A percentile compares a stretch with the other conserved stretches of the same genome.
Conservation (phyloP, 2,888 invertebrate genomes). For the Orchestes rusci region DNA sequence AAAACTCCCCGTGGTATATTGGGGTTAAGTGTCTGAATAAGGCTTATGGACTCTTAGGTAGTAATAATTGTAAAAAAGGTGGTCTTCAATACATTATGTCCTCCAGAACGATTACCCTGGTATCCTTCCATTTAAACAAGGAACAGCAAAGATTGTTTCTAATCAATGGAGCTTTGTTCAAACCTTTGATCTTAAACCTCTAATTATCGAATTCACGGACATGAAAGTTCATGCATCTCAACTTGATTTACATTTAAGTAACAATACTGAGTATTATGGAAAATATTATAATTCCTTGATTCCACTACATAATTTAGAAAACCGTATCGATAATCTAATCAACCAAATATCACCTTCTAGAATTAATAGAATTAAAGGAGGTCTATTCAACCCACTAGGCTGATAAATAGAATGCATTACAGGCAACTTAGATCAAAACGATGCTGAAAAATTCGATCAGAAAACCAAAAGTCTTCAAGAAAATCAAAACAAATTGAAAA, state of each 20-base stretch:
- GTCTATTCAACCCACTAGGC: conserved; percentile 1
- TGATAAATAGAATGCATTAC: neutral
- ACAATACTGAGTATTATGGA: conserved; percentile 1
- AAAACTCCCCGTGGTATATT: no score
- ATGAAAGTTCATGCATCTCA: no score
- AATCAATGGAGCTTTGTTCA: no score
- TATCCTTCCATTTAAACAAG: no score
- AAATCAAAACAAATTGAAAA: conserved; percentile 7
- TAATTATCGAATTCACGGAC: no score
- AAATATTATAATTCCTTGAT: conserved; percentile 1
- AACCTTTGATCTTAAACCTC: no score
- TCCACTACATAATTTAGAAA: neutral
- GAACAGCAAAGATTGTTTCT: no score
- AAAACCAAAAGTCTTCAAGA: neutral
- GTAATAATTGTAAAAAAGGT: no score
- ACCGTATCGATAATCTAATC: neutral
- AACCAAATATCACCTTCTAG: neutral
- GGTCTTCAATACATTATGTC: no score
- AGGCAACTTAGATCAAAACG: conserved; percentile 6
- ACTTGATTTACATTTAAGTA: conserved; percentile 1
- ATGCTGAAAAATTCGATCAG: conserved; percentile 2
- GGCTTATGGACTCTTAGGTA: no score
- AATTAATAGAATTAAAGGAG: conserved; percentile 1
- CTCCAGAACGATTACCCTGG: no score
- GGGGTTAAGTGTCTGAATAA: no score